These are phyloP conservation scores for Andrena bucephala DNA, from an alignment of 2,888 invertebrate species.

Conservation along the genomic window DNA sequence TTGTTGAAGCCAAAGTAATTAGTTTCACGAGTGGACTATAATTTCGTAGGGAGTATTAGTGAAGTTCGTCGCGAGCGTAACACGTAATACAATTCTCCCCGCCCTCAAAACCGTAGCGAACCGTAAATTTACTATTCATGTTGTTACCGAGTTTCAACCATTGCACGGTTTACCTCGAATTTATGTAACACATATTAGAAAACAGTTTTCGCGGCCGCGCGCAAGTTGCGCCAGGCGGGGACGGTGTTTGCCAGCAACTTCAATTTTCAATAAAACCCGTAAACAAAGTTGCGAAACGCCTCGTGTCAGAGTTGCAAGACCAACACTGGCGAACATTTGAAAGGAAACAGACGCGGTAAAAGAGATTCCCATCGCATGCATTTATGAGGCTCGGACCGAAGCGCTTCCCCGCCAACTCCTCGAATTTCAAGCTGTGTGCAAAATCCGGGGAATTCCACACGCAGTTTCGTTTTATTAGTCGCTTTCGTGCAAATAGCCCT, in stretches of 20 bases:
- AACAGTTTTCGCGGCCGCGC: constrained; percentile 24
- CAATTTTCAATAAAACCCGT: constrained; percentile 33
- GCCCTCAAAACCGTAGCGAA: constrained; percentile 41
- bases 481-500: too few relatives aligned
- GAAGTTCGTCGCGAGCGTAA: constrained; percentile 46
- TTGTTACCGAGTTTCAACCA: constrained; percentile 49
- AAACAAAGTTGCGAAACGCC: constrained; percentile 25
- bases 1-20: constrained; percentile 34
- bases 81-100: constrained; percentile 35
- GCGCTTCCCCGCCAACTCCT: background rate
- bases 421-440: background rate
- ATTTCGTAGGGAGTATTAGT: constrained; percentile 42
- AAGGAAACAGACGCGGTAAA: background rate
- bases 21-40: constrained; percentile 30
- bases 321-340: background rate
- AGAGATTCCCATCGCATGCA: background rate
- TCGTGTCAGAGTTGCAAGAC: background rate
- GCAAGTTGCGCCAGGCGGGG: background rate
- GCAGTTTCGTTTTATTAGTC: background rate
- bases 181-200: constrained; percentile 51
- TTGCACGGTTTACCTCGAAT: constrained; percentile 50
- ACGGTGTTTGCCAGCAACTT: constrained; percentile 22
- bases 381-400: background rate
- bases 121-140: constrained; percentile 48
- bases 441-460: background rate